Base-by-base conservation (phyloP, 2,113 vertebrate species). In the Theropithecus gelada region DNA sequence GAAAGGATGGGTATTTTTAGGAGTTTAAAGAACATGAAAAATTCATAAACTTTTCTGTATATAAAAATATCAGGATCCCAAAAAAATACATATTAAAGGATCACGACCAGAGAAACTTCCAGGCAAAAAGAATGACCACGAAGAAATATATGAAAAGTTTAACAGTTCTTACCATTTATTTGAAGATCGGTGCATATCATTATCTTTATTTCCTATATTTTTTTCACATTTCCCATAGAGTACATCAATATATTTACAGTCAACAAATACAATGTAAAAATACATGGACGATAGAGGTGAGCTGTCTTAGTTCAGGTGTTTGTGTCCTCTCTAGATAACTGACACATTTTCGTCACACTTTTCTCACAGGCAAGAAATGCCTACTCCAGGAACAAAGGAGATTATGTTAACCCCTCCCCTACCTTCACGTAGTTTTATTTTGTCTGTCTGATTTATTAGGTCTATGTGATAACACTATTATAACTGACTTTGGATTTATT, bases 1-100 rank as follows among this genome's bases (percentile, higher is more conserved):
- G 25, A 8, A 78, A 5, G 13, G 48, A 94, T 23, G 78, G 64
- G 50, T 83, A 59, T 6, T 66, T 92, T 68, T 90, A 93, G 25
- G 32, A 68, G 16, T 81, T 94, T 90, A 93, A 98, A 61, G 6
- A 76, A 35, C 73, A 83, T 59, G 20, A 64, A 92, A 79, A 79
- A 66, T 59, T 16, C n/a, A 9, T 27, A 76, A 75, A 0, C 4
- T 32, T 88, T 86, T 97, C 64, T 85, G 16, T 52, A 66, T 90
- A 66, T 87, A 35, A 94, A 85, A 92, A 70, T 90, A 87, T 76
- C 12, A 17, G 9, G 10, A 38, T 81, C 48, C 9, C 87, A 45
- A 92, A 64, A 73, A 11, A 73, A n/a, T 72, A 72, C 61, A 20
- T 68, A 38, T 64, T 52, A 85, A 90, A 78, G 85, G 38, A 80